Percentiles rank a stretch among this genome's conserved stretches.
phyloP scores from a whole-genome alignment of 1,140 invertebrate species.

The Drosophila bipectinata region DNA sequence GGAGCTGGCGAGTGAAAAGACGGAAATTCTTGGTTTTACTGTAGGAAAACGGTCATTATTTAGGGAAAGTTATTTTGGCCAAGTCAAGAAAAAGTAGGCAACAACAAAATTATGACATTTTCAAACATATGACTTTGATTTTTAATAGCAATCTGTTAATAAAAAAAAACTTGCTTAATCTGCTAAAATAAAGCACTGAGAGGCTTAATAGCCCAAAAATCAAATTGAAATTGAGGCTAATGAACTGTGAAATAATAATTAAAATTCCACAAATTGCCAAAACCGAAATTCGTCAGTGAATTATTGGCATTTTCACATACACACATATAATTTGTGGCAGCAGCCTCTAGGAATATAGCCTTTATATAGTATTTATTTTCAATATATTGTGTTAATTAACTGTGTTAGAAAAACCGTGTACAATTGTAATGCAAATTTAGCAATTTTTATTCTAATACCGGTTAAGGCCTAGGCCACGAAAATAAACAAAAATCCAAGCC shows the following conservation, averaged over 20 bases:
- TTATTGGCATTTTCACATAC: conserved; percentile 2
- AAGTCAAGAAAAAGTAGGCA: neutral
- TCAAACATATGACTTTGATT: neutral
- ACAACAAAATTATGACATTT: neutral
- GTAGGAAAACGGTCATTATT: conserved; percentile 20
- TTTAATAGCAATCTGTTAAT: too few species aligned
- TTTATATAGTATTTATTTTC: neutral
- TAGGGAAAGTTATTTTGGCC: conserved; percentile 34
- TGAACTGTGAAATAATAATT: conserved; percentile 61
- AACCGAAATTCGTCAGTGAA: conserved; percentile 29
- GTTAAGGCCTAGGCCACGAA: conserved; percentile 35
- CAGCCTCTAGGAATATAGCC: neutral
- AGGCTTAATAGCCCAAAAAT: conserved; percentile 40
- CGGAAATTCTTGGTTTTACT: conserved; percentile 42
- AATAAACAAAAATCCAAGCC: conserved; percentile 21
- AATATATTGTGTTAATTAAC: conserved; percentile 9
- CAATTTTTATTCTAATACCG: conserved; percentile 58
- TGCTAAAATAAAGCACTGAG: conserved; percentile 9
- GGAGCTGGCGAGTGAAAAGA: conserved; percentile 36
- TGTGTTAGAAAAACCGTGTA: conserved; percentile 31
- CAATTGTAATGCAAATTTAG: conserved; percentile 58
- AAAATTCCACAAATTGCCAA: conserved; percentile 48
- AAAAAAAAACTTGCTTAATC: conserved; percentile 17
- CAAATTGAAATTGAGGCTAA: conserved; percentile 49
- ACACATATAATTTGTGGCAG: neutral